Percentiles rank a stretch among this genome's conserved stretches.
These are phyloP conservation scores for Australoheros scitulus DNA, from an alignment of 2,113 vertebrate genomes.

Conservation along the genomic window DNA sequence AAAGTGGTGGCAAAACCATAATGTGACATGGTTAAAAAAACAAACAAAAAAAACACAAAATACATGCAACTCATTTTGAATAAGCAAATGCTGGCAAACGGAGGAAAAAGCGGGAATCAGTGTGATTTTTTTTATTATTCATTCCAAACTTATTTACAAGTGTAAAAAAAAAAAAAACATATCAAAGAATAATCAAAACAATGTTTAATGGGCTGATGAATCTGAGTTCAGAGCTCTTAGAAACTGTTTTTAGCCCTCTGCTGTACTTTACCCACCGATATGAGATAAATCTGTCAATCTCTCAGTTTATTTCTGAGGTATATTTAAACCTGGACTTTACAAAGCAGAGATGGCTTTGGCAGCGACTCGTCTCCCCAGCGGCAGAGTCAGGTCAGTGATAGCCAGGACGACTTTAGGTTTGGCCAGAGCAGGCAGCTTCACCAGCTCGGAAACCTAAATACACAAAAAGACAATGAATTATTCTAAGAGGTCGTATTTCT, in stretches of 20 bases:
- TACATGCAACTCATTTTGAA: background rate
- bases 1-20: background rate
- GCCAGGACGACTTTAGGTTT: conserved; percentile 93
- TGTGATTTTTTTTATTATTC: conserved; percentile 9
- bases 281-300: background rate
- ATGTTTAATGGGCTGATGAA: background rate
- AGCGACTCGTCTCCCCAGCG: conserved; percentile 92
- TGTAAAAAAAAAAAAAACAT: background rate
- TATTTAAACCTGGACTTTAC: conserved; percentile 52
- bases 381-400: conserved; percentile 94
- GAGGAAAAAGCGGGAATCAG: background rate
- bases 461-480: background rate
- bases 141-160: conserved; percentile 50
- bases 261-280: background rate
- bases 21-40: background rate
- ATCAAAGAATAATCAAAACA: conserved; percentile 25
- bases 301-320: background rate
- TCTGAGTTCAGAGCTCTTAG: background rate
- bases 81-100: background rate
- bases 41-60: background rate
- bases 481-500: no score
- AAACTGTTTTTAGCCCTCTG: background rate
- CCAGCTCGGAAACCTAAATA: conserved; percentile 90
- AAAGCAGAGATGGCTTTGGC: conserved; percentile 94
- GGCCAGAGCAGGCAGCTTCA: conserved; percentile 93